Base-by-base conservation (phyloP, 2,113 vertebrate genomes). In the Barbus barbus region DNA sequence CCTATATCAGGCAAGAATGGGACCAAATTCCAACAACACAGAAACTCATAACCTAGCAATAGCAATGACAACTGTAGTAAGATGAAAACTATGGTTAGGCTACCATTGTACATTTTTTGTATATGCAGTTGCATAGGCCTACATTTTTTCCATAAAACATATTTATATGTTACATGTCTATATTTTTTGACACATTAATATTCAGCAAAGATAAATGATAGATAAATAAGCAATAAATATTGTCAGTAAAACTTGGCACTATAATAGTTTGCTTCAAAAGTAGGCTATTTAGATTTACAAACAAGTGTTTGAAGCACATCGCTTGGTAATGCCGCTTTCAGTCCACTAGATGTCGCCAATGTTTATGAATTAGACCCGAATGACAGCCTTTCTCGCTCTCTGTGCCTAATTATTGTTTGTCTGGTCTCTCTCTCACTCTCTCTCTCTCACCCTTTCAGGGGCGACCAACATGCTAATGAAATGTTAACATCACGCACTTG, bases 301-400 rank as follows among this genome's bases (percentile, higher is more conserved):
- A 31, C 13, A 31, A 65, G 2, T 26, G 13, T 65, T 65, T 31
- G 46, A 28, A 76, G 46, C 46, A 2, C 46, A 46, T 75, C 41
- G 4, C 24, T 3, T 56, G 51, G 41, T 72, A 83, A 46, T 89
- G 69, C 58, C 73, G 28, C 1, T 3, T 22, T 22, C 2, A 6
- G 0, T 58, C 56, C 93, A 85, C 85, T 93, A 94, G 94, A 89
- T 93, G 93, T 90, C 61, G 93, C 90, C 93, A 92, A 90, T 92
- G 92, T 84, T 91, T 89, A 87, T 88, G 16, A 33, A 77, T 91
- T 69, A 18, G 71, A 67, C 31, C 24, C 84, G 63, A 38, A 1
- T 31, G n/a, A 44, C n/a, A 3, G 0, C n/a, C n/a, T 83, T 12
- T n/a, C 36, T 60, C 78, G 88, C 81, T 91, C 85, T 88, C 82